These are phyloP conservation scores for Anagrus nilaparvatae DNA, from an alignment of 1,140 invertebrate genomes.

Conservation along the genomic window DNA sequence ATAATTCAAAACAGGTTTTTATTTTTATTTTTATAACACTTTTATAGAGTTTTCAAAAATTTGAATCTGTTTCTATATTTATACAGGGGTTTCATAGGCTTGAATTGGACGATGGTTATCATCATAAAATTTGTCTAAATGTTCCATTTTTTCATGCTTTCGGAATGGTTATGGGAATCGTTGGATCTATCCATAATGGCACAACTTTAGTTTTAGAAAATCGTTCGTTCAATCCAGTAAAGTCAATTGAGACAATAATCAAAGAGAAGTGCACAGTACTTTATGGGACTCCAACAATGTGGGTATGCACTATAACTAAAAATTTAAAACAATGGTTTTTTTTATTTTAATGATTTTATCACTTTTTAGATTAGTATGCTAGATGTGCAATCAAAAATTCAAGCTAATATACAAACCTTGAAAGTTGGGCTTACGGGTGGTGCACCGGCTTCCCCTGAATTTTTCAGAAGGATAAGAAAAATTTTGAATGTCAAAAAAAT, in stretches of 20 bases:
- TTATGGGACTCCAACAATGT: constrained; percentile 96
- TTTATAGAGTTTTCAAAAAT: background rate
- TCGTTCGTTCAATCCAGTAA: constrained; percentile 55
- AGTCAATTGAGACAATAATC: constrained; percentile 54
- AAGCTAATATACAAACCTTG: constrained; percentile 40
- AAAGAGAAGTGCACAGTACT: constrained; percentile 67
- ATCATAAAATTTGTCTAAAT: constrained; percentile 59
- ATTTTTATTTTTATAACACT: background rate
- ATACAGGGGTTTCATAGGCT: constrained; percentile 49
- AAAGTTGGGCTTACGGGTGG: constrained; percentile 63
- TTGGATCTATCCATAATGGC: constrained; percentile 53
- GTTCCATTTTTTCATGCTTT: constrained; percentile 91
- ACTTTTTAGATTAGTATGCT: constrained; percentile 28
- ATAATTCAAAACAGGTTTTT: constrained; percentile 60
- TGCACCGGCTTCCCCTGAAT: constrained; percentile 60
- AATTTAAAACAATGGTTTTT: background rate
- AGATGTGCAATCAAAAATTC: constrained; percentile 37
- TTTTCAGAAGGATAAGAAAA: constrained; percentile 54
- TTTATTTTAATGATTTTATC: background rate
- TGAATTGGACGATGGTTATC: constrained; percentile 43
- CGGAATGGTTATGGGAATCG: constrained; percentile 62
- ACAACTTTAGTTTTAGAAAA: constrained; percentile 60
- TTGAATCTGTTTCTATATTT: background rate
- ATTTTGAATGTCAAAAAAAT: constrained; percentile 42
- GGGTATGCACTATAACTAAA: constrained; percentile 53